phyloP scores from a whole-genome alignment of 2,888 invertebrate genomes.

The Epistrophella euchroma region DNA sequence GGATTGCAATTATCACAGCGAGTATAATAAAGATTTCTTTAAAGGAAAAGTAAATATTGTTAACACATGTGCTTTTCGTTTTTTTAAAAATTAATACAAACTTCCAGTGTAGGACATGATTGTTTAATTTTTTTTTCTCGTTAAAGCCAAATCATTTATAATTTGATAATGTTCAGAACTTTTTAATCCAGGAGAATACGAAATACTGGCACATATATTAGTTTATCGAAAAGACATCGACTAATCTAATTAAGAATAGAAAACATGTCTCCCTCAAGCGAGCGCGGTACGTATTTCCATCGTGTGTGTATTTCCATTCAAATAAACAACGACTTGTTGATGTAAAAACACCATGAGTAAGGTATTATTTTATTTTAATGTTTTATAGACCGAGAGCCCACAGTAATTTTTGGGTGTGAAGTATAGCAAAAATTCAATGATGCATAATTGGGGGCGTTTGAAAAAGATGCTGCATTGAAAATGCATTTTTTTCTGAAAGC shows the following conservation, averaged over 20 bases:
- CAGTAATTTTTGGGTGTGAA: too few species aligned
- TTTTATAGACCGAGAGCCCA: too few species aligned
- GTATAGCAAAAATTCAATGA: too few species aligned
- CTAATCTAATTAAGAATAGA: constrained; percentile 56
- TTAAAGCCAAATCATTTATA: constrained; percentile 22
- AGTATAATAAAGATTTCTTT: constrained; percentile 78
- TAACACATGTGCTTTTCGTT: not conserved
- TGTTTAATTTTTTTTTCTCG: not conserved
- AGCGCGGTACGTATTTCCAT: not conserved
- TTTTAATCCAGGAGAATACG: constrained; percentile 13
- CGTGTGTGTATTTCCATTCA: not conserved
- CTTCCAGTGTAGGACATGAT: constrained; percentile 44
- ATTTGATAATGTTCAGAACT: constrained; percentile 14
- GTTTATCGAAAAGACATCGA: constrained; percentile 15
- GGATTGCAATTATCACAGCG: constrained; percentile 77
- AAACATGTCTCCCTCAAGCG: constrained; percentile 1
- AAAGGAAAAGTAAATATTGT: not conserved
- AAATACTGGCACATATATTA: constrained; percentile 5
- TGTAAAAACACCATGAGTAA: not conserved
- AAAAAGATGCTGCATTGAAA: too few species aligned
- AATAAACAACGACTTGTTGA: constrained; percentile 38
- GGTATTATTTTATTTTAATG: constrained; percentile 8
- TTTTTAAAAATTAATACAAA: constrained; percentile 20
- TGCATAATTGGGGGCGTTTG: too few species aligned
- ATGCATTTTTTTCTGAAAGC: too few species aligned